Base-by-base conservation (phyloP, 1,140 invertebrate species). In the Delia radicum region DNA sequence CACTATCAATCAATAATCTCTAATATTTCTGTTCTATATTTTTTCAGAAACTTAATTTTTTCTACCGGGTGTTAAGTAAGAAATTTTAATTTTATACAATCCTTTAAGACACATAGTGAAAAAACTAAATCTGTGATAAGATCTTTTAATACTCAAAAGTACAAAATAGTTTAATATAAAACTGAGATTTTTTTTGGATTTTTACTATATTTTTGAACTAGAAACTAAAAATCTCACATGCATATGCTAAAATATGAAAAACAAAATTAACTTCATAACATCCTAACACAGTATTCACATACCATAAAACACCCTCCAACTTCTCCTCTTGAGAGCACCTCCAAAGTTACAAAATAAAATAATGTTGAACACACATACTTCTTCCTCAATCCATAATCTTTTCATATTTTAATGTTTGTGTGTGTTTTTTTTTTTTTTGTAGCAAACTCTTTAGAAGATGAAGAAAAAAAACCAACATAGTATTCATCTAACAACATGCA, bases 401-500 rank as follows among this genome's bases (percentile, higher is more conserved):
- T 55, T 21, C 7, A 55, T 5, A 21, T 55, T 55, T 48, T 55
- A 18, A 18, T 55, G 48, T 55, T 6, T 55, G 18, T 48, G n/a
- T 48, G 15, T 48, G 7, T 46, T 46, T 46, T 55, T 55, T 55
- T 55, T 55, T 55, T 55, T n/a, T n/a, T n/a, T 42, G 37, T 33
- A 33, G 13, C 33, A 33, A 33, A 10, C 7, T 33, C 7, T 33
- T 33, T 33, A 8, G 10, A 10, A 42, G 6, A 15, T 15, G 37
- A 42, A 13, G 37, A 42, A n/a, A n/a, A n/a, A n/a, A n/a, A n/a
- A n/a, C n/a, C n/a, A n/a, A 15, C 37, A 42, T 55, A 55, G 48
- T 55, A 42, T 21, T n/a, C 65, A 69, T 69, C 65, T 69, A 69
- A 77, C 81, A 83, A 83, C 82, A 84, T 84, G 82, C 82, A 84